Base-by-base conservation (phyloP, 2,113 vertebrate species). In the Clupea harengus region DNA sequence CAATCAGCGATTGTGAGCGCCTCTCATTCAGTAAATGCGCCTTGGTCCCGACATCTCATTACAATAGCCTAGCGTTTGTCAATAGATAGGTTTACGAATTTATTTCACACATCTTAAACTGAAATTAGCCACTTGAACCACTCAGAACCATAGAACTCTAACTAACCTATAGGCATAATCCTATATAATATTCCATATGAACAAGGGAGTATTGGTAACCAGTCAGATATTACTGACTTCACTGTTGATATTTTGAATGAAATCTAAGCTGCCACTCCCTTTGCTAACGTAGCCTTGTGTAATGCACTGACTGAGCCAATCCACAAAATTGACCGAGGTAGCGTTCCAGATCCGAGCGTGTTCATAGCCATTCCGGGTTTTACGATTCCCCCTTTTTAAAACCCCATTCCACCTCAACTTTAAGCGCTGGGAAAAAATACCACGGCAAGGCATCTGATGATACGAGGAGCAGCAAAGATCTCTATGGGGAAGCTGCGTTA, bases 371-470 rank as follows among this genome's bases (percentile, higher is more conserved):
- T 84, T 93, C 91, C 92, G 85, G 81, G 92, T 93, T 94, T 94
- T 46, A 83, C 67, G 75, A 46, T 25, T 83, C 88, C 86, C 83
- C 89, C n/a, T 86, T 85, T 88, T 90, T 86, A 90, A 91, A 91
- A 47, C 6, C 75, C 82, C n/a, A 78, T 78, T 90, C 86, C 92
- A 90, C 89, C 91, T 92, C 91, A 88, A 89, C 86, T 91, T 92
- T 89, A 87, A 88, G 86, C 89, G 50, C 28, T 88, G 87, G 84
- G 78, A 85, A 64, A 82, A 60, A 52, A 84, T 17, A 91, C 92
- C 90, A 92, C 86, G 81, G 90, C 91, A 89, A 89, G 89, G 84
- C 91, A 91, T 88, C 92, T 93, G 93, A 93, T 92, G 92, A 92
- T 93, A 93, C 91, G 91, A 92, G 93, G 87, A 93, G 89, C 85